Evolutionary conservation across 2,113 vertebrate genomes (phyloP), one percentile per base, ranked within the genome.

Genomic region (Eptesicus fuscus): DNA sequence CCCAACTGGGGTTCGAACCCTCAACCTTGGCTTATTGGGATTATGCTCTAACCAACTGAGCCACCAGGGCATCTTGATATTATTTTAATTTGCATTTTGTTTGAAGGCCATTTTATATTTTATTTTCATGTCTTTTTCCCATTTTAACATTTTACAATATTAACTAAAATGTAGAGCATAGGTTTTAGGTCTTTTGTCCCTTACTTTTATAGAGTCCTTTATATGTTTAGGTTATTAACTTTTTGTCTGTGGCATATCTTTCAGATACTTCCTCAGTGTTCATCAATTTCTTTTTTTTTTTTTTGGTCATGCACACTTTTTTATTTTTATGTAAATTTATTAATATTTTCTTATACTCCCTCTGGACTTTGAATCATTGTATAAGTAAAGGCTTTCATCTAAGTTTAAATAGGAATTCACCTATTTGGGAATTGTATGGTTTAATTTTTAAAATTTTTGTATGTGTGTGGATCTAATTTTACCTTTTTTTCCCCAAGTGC

Each of bases 91-190:
- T 86, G 12, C 49, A 47, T 70, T 95, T 88, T 87, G 51, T 93
- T 93, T 88, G 35, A 94, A 74, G 51, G 23, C 9, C n/a, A 86
- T 90, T 85, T 95, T 82, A 44, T 42, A 90, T 82, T 87, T 76
- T 76, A 90, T 82, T 90, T 76, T 76, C 47, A 42, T 86, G 40
- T 86, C 40, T 51, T 84, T 67, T 51, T 42, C 47, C 40, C 28
- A 53, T 40, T 86, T 93, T 76, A 86, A 30, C 59, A 69, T 42
- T 87, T 37, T 85, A 71, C 16, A 86, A 1, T 74, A 74, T 67
- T 93, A 74, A 95, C 25, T 73, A 13, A 93, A 79, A 47, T 80
- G 12, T 35, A 56, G 35, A 86, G 17, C 42, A 73, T 42, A 86
- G 30, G 53, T 80, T 32, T 91, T 73, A 59, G 82, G 22, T 53